Evolutionary conservation across 2,888 invertebrate species (phyloP).

Genomic region (Cylindroiulus punctatus): DNA sequence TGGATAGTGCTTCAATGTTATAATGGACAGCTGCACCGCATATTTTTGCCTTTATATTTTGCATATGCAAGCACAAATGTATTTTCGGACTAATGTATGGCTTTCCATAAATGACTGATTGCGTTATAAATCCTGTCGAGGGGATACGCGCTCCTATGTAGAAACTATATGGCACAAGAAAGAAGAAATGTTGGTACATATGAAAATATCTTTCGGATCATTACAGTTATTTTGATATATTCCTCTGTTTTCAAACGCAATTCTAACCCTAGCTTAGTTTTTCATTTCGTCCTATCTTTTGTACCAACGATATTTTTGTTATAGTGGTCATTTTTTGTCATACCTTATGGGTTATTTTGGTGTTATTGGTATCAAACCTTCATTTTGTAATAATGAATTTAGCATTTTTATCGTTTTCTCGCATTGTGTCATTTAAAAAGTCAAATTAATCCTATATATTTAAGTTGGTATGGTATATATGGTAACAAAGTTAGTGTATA

Average conservation of each 20-base stretch:
- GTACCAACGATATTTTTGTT: not conserved
- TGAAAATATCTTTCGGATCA: constrained; percentile 28
- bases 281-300: not conserved
- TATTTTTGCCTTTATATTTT: constrained; percentile 20
- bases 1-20: not conserved
- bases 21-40: constrained; percentile 24
- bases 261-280: not conserved
- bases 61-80: constrained; percentile 26
- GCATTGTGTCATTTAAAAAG: no score
- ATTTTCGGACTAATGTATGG: not conserved
- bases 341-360: not conserved
- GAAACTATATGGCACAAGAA: not conserved
- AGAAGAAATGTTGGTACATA: not conserved
- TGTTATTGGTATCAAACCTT: not conserved
- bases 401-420: no score
- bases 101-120: constrained; percentile 38
- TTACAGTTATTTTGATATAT: constrained; percentile 38
- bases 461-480: no score
- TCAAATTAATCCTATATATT: no score
- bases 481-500: no score
- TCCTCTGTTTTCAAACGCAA: constrained; percentile 20
- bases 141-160: not conserved
- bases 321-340: not conserved
- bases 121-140: constrained; percentile 38
- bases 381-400: not conserved